Evolutionary conservation across 2,888 invertebrate species (phyloP).

Genomic region (Halictus quadricinctus): DNA sequence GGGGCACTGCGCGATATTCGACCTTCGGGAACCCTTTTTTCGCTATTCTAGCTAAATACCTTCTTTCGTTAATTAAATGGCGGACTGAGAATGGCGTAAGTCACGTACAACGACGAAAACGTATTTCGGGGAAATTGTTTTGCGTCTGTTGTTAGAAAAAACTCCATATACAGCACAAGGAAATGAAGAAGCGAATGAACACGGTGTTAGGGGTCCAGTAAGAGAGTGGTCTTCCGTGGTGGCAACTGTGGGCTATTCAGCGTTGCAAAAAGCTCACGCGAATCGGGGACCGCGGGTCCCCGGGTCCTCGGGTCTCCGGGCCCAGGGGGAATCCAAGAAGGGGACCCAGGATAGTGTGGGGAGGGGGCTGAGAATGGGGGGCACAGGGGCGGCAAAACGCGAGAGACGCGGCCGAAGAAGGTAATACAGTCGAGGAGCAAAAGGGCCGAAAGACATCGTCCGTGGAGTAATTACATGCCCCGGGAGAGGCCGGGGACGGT

Average conservation of each 20-base stretch:
- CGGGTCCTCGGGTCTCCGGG: slow-evolving; percentile 11
- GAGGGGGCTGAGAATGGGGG: not conserved
- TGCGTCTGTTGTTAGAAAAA: too few relatives aligned
- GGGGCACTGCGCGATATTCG: slow-evolving; percentile 16
- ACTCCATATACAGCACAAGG: too few relatives aligned
- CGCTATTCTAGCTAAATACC: not conserved
- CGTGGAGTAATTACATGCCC: slow-evolving; percentile 71
- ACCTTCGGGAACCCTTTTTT: slow-evolving; percentile 13
- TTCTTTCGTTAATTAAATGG: not conserved
- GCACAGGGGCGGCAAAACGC: slow-evolving; percentile 2
- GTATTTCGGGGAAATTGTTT: too few relatives aligned
- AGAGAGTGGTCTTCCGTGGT: not conserved
- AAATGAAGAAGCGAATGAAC: too few relatives aligned
- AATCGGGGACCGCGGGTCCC: not conserved
- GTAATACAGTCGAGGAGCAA: slow-evolving; percentile 62
- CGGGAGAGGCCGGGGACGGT: slow-evolving; percentile 62
- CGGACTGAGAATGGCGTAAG: too few relatives aligned
- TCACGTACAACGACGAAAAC: too few relatives aligned
- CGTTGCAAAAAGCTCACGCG: not conserved
- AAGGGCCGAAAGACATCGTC: slow-evolving; percentile 71
- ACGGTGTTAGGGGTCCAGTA: not conserved
- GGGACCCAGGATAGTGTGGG: not conserved
- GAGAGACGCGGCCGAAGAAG: slow-evolving; percentile 28
- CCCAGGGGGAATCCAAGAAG: too few relatives aligned
- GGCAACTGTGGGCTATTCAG: not conserved